Base-by-base conservation (phyloP, 2,888 invertebrate genomes). In the Drosophila phalerata region DNA sequence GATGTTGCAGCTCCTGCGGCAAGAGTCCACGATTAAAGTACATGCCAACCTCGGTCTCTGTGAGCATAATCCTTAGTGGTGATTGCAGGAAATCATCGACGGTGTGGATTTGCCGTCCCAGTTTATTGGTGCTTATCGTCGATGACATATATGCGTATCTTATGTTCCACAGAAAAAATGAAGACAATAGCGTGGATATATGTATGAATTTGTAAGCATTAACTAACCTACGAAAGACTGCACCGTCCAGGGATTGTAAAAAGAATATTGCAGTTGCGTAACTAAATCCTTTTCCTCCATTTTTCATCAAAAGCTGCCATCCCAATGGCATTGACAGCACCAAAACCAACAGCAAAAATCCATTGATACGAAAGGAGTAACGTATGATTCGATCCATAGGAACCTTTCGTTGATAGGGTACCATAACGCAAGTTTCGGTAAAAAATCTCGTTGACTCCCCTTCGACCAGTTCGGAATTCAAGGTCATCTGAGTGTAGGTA, bases 151-250 rank as follows among this genome's bases (percentile, higher is more conserved):
- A 17, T 0, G 58, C 85, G 3, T n/a, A 69, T 5, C 77, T 25
- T 13, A 65, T 4, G 25, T 42, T 57, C 82, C 81, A 81, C 0
- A 73, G 17, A 6, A 76, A 9, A 17, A 70, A 79, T 2, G 28
- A 30, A 6, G 17, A 37, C 1, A 82, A 0, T 0, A 85, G 22
- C 1, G 65, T 4, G 0, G 56, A 32, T 30, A 85, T 2, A 13
- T 81, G 80, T n/a, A 82, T 10, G 4, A 47, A 28, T 19, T 65
- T 81, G 51, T 79, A 85, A 0, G 73, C 25, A 5, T 17, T 52
- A 0, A 22, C 2, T 0, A 77, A 37, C 0, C 43, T 1, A 0
- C 11, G 43, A 47, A 69, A 66, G 9, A 19, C 9, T 13, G n/a
- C 3, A 0, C n/a, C 48, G 6, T 67, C 19, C 15, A 77, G 4